Evolutionary conservation across 2,797 vertebrate genomes (phyloP), one percentile per base, ranked within the genome.

Genomic region (Zenarchopterus dispar): DNA sequence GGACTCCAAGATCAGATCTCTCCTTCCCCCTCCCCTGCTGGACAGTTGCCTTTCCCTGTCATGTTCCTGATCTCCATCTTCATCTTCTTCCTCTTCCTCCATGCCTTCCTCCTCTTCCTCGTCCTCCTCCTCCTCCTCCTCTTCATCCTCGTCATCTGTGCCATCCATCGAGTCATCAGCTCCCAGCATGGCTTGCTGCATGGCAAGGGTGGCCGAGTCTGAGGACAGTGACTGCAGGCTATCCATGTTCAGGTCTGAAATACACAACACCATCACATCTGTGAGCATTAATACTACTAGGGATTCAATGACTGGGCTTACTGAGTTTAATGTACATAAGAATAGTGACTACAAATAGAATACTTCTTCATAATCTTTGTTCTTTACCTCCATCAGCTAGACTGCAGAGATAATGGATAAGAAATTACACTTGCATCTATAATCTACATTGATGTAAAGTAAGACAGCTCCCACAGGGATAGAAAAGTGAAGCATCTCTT

Each of bases 161-260:
- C 98, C 96, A 0, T 98, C 91, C 67, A 98, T 98, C 81, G 97
- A 98, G 0, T 98, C 93, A 5, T 94, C 97, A 0, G 95, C 95
- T 49, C 88, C 96, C 88, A 99, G 93, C 97, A 99, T 97, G 18
- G 96, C 97, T 75, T 98, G 97, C 92, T 98, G 97, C 95, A 99
- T 98, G 75, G 97, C 96, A 86, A 98, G 94, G 21, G 97, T 96
- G 87, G 97, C 96, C 0, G 95, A 97, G 85, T 98, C 96, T 1
- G 97, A 98, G 2, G 97, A 96, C 60, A 99, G 93, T 2, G 97
- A 93, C 63, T 99, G 97, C 66, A 98, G 93, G 89, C 92, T 95
- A 91, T 99, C 97, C 92, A 99, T 91, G 56, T 70, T 94, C 81
- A 99, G 92, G 19, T 95, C 97, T 98, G 56, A 6, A 26, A 41